Evolutionary conservation across 1,140 invertebrate species (phyloP).

Genomic region (Aphidius gifuensis): DNA sequence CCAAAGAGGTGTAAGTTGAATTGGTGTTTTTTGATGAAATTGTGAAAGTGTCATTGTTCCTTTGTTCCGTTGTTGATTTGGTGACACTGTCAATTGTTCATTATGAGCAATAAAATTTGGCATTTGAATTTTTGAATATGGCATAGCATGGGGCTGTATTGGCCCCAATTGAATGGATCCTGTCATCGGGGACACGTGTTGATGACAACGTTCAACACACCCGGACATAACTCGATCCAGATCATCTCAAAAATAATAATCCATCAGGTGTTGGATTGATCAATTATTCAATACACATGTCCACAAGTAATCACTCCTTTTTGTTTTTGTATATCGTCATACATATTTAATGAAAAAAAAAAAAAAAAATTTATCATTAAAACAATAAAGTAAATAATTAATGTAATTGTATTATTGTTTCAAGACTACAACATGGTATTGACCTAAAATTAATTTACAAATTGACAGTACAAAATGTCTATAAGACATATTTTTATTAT

Average conservation of each 20-base stretch:
- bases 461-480: too few species aligned
- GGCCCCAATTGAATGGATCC: constrained; percentile 40
- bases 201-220: constrained; percentile 29
- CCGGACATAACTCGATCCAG: constrained; percentile 42
- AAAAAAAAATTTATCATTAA: too few species aligned
- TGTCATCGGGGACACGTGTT: constrained; percentile 37
- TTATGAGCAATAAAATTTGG: neutral
- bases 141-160: constrained; percentile 33
- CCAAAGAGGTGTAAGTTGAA: constrained; percentile 72
- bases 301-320: too few species aligned
- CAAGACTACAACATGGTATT: too few species aligned
- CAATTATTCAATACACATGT: constrained; percentile 10
- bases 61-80: constrained; percentile 28
- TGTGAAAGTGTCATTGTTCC: constrained; percentile 38
- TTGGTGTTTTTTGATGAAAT: constrained; percentile 28
- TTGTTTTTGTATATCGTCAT: too few species aligned
- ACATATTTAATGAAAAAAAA: neutral
- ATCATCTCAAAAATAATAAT: constrained; percentile 38
- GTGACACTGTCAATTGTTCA: constrained; percentile 4
- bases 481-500: neutral
- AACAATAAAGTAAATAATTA: too few species aligned
- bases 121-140: neutral
- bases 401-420: too few species aligned
- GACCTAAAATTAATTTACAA: too few species aligned
- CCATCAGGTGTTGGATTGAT: constrained; percentile 23